Evolutionary conservation across 53 echinoderm and acorn worm species (phyloP), one percentile per base, ranked within the genome.

Genomic region (Paracentrotus lividus): DNA sequence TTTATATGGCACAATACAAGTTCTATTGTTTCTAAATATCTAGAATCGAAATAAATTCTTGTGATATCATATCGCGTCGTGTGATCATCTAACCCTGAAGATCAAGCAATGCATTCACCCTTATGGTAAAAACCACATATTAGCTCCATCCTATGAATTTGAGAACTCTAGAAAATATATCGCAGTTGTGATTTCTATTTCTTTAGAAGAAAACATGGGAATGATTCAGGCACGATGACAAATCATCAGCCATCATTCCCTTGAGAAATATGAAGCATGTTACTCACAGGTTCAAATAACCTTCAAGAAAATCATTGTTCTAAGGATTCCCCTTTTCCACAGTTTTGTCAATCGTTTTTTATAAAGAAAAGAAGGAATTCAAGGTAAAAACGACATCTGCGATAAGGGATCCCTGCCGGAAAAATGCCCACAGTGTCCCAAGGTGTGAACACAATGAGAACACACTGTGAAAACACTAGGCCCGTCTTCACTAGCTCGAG

Each of bases 221-320:
- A 86, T 86, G 86, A 86, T 86, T 86, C 86, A 86, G 18, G 29
- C 40, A 33, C 38, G 86, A 86, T 86, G 86, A 86, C 86, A 86
- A 14, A 86, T 36, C 34, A n/a, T 85, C 56, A 86, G 34, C 86
- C 86, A 34, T 26, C 45, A 86, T 34, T 86, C 86, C 86, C 86
- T 18, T 13, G 86, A 56, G 86, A 38, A 2, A 55, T 56, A 54
- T 21, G 5, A 86, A 26, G 20, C 36, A 56, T 86, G n/a, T n/a
- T 55, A 86, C 86, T 86, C 86, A 86, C 34, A 2, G 53, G 86
- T 21, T 36, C 56, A 7, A 55, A 9, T 26, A 72, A 72, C 72
- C 72, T 72, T 38, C 16, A 4, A 38, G 4, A 72, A 72, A 40
- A 72, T n/a, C n/a, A n/a, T 40, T 72, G 38, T 16, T 72, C 36